Evolutionary conservation across 2,888 invertebrate genomes (phyloP), one percentile per base, ranked within the genome.

Genomic region (Sphaerophoria taeniata): DNA sequence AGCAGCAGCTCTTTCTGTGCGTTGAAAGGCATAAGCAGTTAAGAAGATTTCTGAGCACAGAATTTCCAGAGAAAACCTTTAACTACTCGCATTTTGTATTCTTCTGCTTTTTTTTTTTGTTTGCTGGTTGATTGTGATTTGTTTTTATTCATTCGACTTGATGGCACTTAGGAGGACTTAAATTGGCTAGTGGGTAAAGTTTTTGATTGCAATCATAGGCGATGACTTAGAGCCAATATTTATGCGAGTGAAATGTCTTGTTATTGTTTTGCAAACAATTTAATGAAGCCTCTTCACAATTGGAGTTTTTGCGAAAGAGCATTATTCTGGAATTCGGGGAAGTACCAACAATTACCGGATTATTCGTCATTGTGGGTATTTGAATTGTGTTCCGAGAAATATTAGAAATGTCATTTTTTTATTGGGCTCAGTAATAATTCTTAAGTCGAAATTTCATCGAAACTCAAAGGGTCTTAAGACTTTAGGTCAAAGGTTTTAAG

Each of bases 41-140:
- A 65, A 74, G 74, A 74, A 67, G 65, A 65, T 74, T 65, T 67
- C 39, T n/a, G 7, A 39, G n/a, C 24, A n/a, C 24, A n/a, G n/a
- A 24, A 3, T 16, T 47, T 65, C 9, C 2, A 7, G 12, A 24
- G 39, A 53, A 47, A 56, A 16, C 43, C 47, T 16, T 67, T 43
- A 31, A 51, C 24, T 24, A 39, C 7, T 16, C 12, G 24, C 7
- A 11, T 51, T 51, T 3, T 33, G 2, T 11, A 16, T 14, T 16
- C 14, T 11, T 49, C 6, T 49, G 11, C 9, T 49, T 49, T 49
- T 16, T 49, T 16, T 6, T 49, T 43, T 7, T 12, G 11, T 43
- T 43, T 43, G 9, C 6, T 12, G 9, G 43, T 43, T 7, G 9
- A 43, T 43, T 11, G 12, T 9, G 43, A 9, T 39, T 7, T 39